These are phyloP conservation scores for Scotopteryx bipunctaria DNA, from an alignment of 2,888 invertebrate species.

Conservation along the genomic window DNA sequence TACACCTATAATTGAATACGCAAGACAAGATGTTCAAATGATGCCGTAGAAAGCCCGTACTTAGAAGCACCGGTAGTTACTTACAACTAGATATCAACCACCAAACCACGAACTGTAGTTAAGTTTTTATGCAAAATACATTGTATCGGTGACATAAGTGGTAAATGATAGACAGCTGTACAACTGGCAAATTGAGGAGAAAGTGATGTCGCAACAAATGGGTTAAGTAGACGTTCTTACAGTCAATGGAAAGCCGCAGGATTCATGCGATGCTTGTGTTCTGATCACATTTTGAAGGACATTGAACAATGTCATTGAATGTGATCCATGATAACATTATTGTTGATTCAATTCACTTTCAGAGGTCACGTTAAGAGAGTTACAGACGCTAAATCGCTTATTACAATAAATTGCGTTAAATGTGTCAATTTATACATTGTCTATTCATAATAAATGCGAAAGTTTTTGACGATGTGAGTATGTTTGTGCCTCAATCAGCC, in stretches of 20 bases:
- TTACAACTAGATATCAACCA: constrained; percentile 17
- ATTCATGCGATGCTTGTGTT: background rate
- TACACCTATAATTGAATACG: no score
- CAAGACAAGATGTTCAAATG: background rate
- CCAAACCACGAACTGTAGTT: constrained; percentile 24
- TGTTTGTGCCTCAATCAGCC: no score
- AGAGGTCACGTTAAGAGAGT: no score
- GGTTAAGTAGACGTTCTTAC: constrained; percentile 33
- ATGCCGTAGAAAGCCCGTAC: constrained; percentile 21
- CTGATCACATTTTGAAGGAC: no score
- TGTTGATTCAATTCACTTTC: no score
- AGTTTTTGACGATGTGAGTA: no score
- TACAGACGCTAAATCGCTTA: no score
- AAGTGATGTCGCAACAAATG: constrained; percentile 73
- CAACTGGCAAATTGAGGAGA: constrained; percentile 61
- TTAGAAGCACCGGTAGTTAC: constrained; percentile 17
- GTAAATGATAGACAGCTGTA: constrained; percentile 33
- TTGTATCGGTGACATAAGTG: constrained; percentile 36
- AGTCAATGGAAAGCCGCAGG: constrained; percentile 5
- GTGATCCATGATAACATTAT: no score
- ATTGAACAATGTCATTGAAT: no score
- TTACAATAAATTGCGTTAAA: no score
- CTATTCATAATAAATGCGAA: no score
- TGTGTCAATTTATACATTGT: no score
- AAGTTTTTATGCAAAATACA: constrained; percentile 28